These are phyloP conservation scores for Eulemur rubriventer DNA, from an alignment of 2,797 vertebrate genomes.

Conservation along the genomic window DNA sequence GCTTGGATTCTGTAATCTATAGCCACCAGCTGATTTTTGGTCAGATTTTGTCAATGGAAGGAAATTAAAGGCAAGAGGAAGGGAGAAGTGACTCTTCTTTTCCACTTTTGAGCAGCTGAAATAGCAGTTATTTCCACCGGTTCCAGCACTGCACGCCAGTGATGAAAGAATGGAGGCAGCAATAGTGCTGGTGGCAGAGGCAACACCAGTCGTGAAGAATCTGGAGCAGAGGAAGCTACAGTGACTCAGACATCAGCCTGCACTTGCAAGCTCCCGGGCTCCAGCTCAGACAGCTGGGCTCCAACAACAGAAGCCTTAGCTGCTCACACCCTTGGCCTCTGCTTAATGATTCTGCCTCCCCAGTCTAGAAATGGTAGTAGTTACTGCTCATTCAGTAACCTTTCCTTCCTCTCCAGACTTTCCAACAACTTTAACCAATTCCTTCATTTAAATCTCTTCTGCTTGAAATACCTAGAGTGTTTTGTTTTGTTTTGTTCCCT, in stretches of 20 bases:
- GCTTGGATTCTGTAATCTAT: background rate
- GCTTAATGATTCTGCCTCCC: background rate
- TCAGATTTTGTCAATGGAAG: background rate
- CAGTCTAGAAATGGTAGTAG: background rate
- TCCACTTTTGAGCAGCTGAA: background rate
- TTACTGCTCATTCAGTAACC: background rate
- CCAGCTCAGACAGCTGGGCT: background rate
- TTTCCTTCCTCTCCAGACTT: background rate
- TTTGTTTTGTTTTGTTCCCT: background rate
- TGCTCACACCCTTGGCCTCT: background rate
- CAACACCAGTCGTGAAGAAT: background rate
- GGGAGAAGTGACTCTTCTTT: background rate
- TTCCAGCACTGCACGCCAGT: background rate
- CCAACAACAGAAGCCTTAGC: background rate
- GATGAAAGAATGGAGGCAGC: background rate
- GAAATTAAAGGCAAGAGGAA: background rate
- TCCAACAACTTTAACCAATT: background rate
- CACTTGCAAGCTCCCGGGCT: background rate
- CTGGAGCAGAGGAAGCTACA: background rate
- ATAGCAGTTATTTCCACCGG: background rate
- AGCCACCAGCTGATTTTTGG: background rate
- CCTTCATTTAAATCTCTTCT: constrained; percentile 42
- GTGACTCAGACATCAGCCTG: background rate
- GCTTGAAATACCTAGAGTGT: background rate
- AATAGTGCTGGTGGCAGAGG: background rate